phyloP scores from a whole-genome alignment of 2,888 invertebrate species.

The Uloborus plumipes region DNA sequence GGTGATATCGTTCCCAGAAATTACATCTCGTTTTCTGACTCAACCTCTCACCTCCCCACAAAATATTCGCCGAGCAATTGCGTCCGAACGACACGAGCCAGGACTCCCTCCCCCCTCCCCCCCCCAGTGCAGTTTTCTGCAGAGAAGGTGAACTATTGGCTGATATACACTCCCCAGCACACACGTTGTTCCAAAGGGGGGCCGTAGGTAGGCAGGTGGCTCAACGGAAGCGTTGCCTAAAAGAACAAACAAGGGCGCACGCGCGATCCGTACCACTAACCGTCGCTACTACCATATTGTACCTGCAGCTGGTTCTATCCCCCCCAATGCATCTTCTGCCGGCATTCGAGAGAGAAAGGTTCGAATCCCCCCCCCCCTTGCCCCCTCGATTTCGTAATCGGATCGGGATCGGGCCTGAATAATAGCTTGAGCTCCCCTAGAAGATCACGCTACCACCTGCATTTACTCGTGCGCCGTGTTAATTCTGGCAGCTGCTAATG shows the following conservation, averaged over 20 bases:
- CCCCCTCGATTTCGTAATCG: constrained; percentile 29
- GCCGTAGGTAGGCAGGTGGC: constrained; percentile 43
- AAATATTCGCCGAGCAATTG: too few relatives aligned
- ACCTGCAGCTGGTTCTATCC: constrained; percentile 51
- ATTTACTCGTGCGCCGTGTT: constrained; percentile 16
- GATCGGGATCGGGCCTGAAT: constrained; percentile 42
- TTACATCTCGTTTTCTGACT: too few relatives aligned
- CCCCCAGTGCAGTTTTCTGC: not conserved
- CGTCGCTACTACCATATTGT: constrained; percentile 59
- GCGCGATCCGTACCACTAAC: constrained; percentile 52
- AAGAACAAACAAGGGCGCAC: constrained; percentile 60
- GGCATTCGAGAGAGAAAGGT: constrained; percentile 26
- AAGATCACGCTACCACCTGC: constrained; percentile 35
- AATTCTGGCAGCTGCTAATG: constrained; percentile 54
- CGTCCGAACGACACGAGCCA: not conserved
- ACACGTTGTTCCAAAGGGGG: not conserved
- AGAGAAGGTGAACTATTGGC: not conserved
- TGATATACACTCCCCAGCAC: too few relatives aligned
- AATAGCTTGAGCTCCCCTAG: constrained; percentile 10
- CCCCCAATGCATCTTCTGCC: constrained; percentile 44
- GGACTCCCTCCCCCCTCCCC: not conserved
- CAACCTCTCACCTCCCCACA: too few relatives aligned
- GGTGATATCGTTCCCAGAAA: too few relatives aligned
- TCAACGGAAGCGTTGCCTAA: constrained; percentile 56
- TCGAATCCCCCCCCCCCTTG: constrained; percentile 15